Evolutionary conservation across 2,888 invertebrate species (phyloP), one percentile per base, ranked within the genome.

Genomic region (Ophioninae sp.): DNA sequence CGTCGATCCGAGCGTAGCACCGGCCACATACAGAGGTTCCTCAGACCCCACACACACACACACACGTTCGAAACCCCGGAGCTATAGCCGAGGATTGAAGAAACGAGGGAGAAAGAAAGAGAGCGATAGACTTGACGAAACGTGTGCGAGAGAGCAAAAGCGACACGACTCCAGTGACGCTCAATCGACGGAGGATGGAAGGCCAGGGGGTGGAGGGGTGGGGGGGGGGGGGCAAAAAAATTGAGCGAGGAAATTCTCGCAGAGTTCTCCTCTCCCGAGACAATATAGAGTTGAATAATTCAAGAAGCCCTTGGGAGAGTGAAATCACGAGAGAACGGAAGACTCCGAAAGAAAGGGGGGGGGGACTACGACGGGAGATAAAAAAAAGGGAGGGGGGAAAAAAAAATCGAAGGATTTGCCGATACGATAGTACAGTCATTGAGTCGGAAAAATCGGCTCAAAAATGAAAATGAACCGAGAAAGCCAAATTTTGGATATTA

Each of bases 401-500:
- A 83, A 67, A 61, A 51, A 71, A 79, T 79, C 74, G 79, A 79
- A 67, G 67, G 79, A 76, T 79, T 83, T 56, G 75, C 79, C 79
- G 65, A 71, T 79, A 64, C 64, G 71, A 75, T 39, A n/a, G n/a
- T n/a, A n/a, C n/a, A n/a, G n/a, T n/a, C n/a, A n/a, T n/a, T n/a
- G n/a, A n/a, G n/a, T n/a, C n/a, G n/a, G n/a, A n/a, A n/a, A n/a
- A n/a, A n/a, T n/a, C n/a, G n/a, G n/a, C n/a, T n/a, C n/a, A n/a
- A n/a, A n/a, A n/a, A n/a, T n/a, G n/a, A n/a, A n/a, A n/a, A n/a
- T n/a, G n/a, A n/a, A n/a, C n/a, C n/a, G n/a, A n/a, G n/a, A n/a
- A n/a, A n/a, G n/a, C n/a, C n/a, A n/a, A n/a, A n/a, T n/a, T n/a
- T n/a, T n/a, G n/a, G n/a, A n/a, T n/a, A n/a, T n/a, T n/a, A n/a